A percentile compares a stretch with the other conserved stretches of the same genome.
phyloP scores from a whole-genome alignment of 1,140 invertebrate genomes.

The Drosophila suzukii region DNA sequence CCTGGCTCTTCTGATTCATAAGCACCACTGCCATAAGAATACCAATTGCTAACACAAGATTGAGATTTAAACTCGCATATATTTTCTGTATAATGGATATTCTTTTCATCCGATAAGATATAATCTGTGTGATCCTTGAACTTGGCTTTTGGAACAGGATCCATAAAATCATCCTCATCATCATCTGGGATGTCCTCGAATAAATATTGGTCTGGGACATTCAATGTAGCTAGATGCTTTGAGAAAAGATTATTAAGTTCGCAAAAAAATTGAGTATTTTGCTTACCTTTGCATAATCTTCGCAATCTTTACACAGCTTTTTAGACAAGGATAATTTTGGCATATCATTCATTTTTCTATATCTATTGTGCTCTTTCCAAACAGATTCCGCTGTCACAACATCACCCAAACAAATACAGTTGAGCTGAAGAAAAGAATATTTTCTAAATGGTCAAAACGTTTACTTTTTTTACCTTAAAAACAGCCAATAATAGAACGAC shows the following conservation, averaged over 20 bases:
- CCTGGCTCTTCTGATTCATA: too few species aligned
- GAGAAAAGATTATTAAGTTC: background rate
- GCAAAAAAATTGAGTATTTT: too few species aligned
- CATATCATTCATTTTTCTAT: background rate
- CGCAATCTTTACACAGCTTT: background rate
- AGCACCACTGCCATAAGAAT: background rate
- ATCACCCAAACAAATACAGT: background rate
- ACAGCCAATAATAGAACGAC: background rate
- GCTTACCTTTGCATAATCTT: background rate
- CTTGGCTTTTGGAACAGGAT: too few species aligned
- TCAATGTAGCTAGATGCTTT: background rate
- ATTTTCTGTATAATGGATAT: background rate
- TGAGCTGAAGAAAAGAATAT: background rate
- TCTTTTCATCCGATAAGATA: background rate
- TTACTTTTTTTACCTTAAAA: background rate
- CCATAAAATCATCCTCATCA: too few species aligned
- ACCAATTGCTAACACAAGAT: background rate
- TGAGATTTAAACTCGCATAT: background rate
- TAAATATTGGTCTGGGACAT: background rate
- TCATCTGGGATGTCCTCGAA: background rate
- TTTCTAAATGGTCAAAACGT: background rate
- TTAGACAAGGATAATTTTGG: background rate
- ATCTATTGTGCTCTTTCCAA: background rate
- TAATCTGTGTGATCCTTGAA: background rate
- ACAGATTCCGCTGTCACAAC: background rate